Evolutionary conservation across 2,888 invertebrate genomes (phyloP), one percentile per base, ranked within the genome.

Genomic region (Xestia xanthographa): DNA sequence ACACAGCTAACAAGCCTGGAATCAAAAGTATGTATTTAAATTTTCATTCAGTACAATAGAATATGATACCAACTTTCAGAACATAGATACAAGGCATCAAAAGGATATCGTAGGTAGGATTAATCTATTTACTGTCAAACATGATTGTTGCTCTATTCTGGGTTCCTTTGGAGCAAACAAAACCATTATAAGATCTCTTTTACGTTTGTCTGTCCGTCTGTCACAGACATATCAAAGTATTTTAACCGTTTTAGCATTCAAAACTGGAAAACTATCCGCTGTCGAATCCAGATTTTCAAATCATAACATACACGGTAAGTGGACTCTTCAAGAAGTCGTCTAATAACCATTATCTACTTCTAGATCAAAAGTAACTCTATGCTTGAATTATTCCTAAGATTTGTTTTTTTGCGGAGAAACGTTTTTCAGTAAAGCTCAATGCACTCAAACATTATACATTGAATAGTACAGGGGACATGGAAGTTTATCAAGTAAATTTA

Each of bases 1-100:
- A 0, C 75, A 29, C 53, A 58, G 41, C 63, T 26, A n/a, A 5
- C 1, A 77, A 34, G 56, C 77, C 77, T 77, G 77, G 22, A 77
- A 77, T 50, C 60, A 77, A 75, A 79, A 56, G 11, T 9, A 48
- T 45, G 14, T 60, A 56, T 45, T 78, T 69, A 0, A 67, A 58
- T 79, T 12, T 43, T 43, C 29, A 75, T 26, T 65, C 9, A 45
- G 22, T 66, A 29, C 29, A 22, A 34, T 34, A n/a, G 12, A 72
- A 41, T 17, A 12, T 53, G 17, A 45, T 38, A 58, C 45, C n/a
- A 53, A 9, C 14, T 71, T 26, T 34, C 9, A 29, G 26, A 26
- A 43, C 17, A 29, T 41, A 17, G 17, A 5, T 41, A 26, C 14
- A 69, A 26, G 26, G 12, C n/a, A 69, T 26, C 9, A 26, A 17